phyloP scores from a whole-genome alignment of 2,888 invertebrate species.

The Leptarthrus brevirostris region DNA sequence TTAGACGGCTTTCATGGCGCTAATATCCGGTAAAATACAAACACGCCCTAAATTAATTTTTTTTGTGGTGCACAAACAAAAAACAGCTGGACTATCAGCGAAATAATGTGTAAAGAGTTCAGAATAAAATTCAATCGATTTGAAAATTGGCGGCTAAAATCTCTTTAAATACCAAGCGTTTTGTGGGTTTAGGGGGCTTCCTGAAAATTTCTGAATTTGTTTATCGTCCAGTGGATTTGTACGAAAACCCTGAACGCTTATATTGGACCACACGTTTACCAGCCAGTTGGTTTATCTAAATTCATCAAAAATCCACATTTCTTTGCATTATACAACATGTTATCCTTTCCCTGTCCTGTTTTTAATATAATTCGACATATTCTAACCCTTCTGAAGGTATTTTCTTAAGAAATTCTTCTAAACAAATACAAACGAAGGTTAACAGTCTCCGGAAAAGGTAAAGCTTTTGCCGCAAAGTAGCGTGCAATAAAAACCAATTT shows the following conservation, averaged over 20 bases:
- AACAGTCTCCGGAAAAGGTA: constrained; percentile 14
- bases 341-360: background rate
- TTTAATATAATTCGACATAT: constrained; percentile 1
- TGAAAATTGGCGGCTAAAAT: background rate
- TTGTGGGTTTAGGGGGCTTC: background rate
- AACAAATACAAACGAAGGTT: background rate
- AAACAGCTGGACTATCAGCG: background rate
- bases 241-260: too few relatives aligned
- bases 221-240: background rate
- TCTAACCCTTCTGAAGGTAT: background rate
- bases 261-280: too few relatives aligned
- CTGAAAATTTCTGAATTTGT: background rate
- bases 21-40: background rate
- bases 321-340: constrained; percentile 1
- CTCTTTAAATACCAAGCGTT: background rate
- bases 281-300: background rate
- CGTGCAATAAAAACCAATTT: constrained; percentile 37
- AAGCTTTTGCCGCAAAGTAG: background rate
- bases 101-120: too few relatives aligned
- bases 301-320: background rate
- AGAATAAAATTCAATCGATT: background rate
- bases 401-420: constrained; percentile 3
- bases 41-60: background rate
- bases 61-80: background rate
- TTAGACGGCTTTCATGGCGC: background rate